Evolutionary conservation across 2,113 vertebrate species (phyloP), one percentile per base, ranked within the genome.

Genomic region (Benthochromis sp.): DNA sequence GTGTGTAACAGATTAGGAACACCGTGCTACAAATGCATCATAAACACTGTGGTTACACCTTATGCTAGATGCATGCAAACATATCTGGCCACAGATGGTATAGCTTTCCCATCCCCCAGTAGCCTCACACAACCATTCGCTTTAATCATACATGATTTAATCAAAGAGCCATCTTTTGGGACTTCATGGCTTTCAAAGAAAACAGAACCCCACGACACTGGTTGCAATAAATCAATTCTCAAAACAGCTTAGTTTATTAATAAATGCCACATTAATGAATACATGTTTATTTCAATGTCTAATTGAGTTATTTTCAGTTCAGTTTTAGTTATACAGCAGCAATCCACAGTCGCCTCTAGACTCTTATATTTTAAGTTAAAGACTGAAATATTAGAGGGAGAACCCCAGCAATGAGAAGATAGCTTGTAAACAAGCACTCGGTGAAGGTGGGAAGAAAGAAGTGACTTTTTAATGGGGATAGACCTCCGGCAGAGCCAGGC

Each of bases 51-150:
- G 80, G 59, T 89, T 81, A 52, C 87, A 92, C 90, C 90, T 91
- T 89, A 94, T 94, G 86, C 50, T 82, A 89, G 90, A 89, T 24
- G 61, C 24, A 82, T 82, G 88, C 54, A 87, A 91, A 87, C 87
- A 91, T 84, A 90, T 93, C 89, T 92, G 78, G 83, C 88, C 88
- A 91, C 93, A 94, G 90, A 95, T 93, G 90, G 89, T 29, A 59
- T 84, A 38, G 54, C 69, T 85, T 50, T 12, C 85, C 89, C 88
- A 45, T 80, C 90, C 93, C 92, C 86, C 85, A 52, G 13, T 84
- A 84, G 84, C 84, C 84, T 84, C 54, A 14, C 88, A 78, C 80
- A 88, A 79, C 83, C 87, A 84, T 84, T 88, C 38, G 86, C 84
- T 91, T 61, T 82, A 69, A 59, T 91, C 89, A 91, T 85, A 92